Base-by-base conservation (phyloP, 2,113 vertebrate genomes). In the Anseranas semipalmata region DNA sequence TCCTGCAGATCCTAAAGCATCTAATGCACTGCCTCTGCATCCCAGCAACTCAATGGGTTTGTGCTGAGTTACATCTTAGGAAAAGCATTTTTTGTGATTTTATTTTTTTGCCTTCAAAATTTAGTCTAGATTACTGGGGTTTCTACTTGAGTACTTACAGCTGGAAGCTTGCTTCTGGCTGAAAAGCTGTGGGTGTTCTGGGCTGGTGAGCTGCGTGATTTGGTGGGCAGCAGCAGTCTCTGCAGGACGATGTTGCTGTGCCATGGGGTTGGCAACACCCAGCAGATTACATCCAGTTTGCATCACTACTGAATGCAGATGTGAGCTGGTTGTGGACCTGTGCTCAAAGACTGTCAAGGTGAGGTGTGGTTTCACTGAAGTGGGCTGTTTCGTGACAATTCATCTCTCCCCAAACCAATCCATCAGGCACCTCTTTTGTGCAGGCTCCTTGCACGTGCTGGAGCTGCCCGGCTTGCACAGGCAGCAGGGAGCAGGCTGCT, bases 221-320 rank as follows among this genome's bases (percentile, higher is more conserved):
- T 6, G 43, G 53, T 0, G 1, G 18, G 46, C 46, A 2, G 10
- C 67, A 56, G 73, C 37, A 32, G 71, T 6, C 74, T 33, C 0
- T 1, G 53, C n/a, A 46, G 25, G 28, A 24, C 6, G 41, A 1
- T 19, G 41, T 55, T 46, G 62, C 60, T 7, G 28, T 37, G 24
- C 17, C 0, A 9, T 4, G 41, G 33, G 39, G 48, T 52, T 0
- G 1, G n/a, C 72, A 1, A 5, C 1, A 5, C 17, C 84, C 70
- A 10, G 35, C 7, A 12, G 37, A 1, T 10, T n/a, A 52, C 4
- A 0, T 8, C n/a, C 6, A 1, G 25, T 22, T 58, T 10, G 8
- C 25, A 2, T 45, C 62, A 1, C 45, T 78, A 35, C 62, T 19
- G 16, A 5, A 12, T 9, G 48, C 30, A 50, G 33, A 35, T 37